Conservation (phyloP, 2,797 vertebrate genomes). For the Cirrhinus molitorella region DNA sequence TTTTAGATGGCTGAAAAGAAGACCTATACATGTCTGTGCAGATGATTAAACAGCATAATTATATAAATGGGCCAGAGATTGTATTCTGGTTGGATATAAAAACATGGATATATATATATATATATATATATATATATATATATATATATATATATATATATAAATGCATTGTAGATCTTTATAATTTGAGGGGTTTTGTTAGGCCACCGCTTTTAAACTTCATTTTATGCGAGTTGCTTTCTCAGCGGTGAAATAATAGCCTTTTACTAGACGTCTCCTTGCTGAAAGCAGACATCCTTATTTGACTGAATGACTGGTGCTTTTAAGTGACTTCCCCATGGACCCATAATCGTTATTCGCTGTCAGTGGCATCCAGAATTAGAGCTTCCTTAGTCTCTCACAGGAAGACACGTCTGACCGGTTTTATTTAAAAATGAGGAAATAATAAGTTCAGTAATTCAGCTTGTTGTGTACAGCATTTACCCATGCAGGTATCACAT, state of each 20-base stretch:
- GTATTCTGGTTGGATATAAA: background rate
- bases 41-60: slow-evolving; percentile 6
- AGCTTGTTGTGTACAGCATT: background rate
- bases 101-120: no score
- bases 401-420: slow-evolving; percentile 51
- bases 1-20: slow-evolving; percentile 14
- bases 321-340: slow-evolving; percentile 46
- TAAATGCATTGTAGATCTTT: background rate
- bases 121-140: no score
- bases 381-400: slow-evolving; percentile 52
- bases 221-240: background rate
- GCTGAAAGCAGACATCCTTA: slow-evolving; percentile 20
- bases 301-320: slow-evolving; percentile 54
- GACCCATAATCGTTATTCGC: slow-evolving; percentile 52
- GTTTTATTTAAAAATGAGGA: slow-evolving; percentile 54
- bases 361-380: slow-evolving; percentile 49
- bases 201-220: background rate
- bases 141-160: no score
- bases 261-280: slow-evolving; percentile 37
- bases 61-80: background rate
- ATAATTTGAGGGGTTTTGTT: background rate
- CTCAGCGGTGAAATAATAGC: slow-evolving; percentile 21
- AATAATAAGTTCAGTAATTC: slow-evolving; percentile 21
- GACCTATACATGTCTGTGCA: background rate
- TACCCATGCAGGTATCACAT: background rate